Evolutionary conservation across 2,888 invertebrate genomes (phyloP).

Genomic region (Petrolisthes cinctipes): DNA sequence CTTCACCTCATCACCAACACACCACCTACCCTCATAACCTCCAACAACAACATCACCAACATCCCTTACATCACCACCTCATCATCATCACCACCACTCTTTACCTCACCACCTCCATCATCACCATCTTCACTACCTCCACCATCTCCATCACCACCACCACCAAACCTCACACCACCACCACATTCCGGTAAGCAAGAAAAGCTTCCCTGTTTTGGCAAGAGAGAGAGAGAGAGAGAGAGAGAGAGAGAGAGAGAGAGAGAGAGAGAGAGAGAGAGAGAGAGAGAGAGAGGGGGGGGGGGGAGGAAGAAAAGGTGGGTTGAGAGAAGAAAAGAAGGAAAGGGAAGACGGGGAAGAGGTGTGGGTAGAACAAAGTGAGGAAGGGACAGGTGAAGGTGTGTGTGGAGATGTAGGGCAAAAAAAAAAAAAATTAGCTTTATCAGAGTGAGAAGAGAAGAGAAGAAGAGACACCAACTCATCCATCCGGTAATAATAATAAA

Average conservation of each 20-base stretch:
- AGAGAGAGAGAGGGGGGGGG: conserved; percentile 20
- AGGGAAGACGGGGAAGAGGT: background rate
- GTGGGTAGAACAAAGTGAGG: background rate
- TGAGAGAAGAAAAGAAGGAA: background rate
- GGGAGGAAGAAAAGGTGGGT: background rate
- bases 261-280: conserved; percentile 25
- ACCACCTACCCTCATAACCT: too few species aligned
- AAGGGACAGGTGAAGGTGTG: background rate
- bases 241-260: conserved; percentile 24
- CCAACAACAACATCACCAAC: too few species aligned
- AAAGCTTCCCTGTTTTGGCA: background rate
- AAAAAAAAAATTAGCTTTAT: background rate
- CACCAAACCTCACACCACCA: too few species aligned
- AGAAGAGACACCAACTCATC: background rate
- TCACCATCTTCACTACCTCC: too few species aligned
- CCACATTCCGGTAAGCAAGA: too few species aligned
- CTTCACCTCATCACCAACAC: too few species aligned
- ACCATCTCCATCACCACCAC: too few species aligned
- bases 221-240: background rate
- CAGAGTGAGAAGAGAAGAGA: background rate
- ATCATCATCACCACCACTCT: too few species aligned
- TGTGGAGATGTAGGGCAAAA: background rate
- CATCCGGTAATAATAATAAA: too few species aligned
- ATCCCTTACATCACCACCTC: too few species aligned
- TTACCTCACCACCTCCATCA: too few species aligned